Conservation (phyloP, 2,113 vertebrate species). For the cattle (Bos taurus) region DNA sequence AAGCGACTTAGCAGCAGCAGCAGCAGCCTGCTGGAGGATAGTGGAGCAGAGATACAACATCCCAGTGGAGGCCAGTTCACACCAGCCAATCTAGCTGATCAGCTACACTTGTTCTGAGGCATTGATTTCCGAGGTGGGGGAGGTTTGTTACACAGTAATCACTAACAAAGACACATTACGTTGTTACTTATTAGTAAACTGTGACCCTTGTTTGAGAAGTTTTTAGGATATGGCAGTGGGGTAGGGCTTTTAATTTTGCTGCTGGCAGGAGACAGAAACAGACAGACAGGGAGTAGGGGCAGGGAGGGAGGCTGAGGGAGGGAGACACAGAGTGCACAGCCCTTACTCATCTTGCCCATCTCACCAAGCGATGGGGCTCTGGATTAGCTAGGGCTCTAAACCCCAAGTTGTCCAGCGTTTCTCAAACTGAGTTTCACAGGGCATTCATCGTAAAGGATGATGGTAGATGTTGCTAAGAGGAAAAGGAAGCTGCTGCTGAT, state of each 20-base stretch:
- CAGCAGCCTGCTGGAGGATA: neutral
- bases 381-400: neutral
- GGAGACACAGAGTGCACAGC: neutral
- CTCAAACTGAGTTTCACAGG: neutral
- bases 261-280: neutral
- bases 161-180: neutral
- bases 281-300: neutral
- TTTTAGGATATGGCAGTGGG: neutral
- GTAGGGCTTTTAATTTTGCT: neutral
- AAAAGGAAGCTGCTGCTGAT: neutral
- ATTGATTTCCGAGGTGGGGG: neutral
- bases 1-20: no score
- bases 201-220: neutral
- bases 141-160: neutral
- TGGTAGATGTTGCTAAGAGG: neutral
- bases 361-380: neutral
- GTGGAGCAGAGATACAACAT: rapidly evolving
- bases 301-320: neutral
- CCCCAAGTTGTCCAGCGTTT: neutral
- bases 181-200: neutral
- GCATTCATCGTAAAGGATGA: neutral
- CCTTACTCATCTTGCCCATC: no score
- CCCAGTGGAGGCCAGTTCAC: neutral
- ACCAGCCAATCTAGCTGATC: neutral
- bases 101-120: neutral